These are phyloP conservation scores for Rhinoraja longicauda DNA, from an alignment of 2,797 vertebrate genomes.

Conservation along the genomic window DNA sequence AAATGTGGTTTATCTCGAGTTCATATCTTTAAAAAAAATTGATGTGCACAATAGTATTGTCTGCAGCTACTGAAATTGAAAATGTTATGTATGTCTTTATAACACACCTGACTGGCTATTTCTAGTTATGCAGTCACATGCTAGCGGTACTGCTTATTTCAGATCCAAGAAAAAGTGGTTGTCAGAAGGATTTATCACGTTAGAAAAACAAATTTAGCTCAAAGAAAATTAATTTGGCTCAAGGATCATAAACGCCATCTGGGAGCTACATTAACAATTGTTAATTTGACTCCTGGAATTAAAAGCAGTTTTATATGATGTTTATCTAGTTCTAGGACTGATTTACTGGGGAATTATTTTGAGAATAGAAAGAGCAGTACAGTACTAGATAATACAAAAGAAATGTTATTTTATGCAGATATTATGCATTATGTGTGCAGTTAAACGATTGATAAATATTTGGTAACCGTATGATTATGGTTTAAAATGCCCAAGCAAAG, in stretches of 20 bases:
- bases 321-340: neutral
- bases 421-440: neutral
- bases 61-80: neutral
- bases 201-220: slow-evolving; percentile 15
- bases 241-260: neutral
- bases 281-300: slow-evolving; percentile 20
- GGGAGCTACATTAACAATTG: neutral
- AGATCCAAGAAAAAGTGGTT: slow-evolving; percentile 2
- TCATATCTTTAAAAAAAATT: too few species aligned
- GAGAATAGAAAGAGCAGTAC: neutral
- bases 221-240: slow-evolving; percentile 28
- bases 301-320: neutral
- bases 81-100: neutral
- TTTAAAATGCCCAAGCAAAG: neutral
- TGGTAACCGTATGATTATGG: neutral
- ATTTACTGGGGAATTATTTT: neutral
- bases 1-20: too few species aligned
- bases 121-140: neutral
- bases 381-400: neutral
- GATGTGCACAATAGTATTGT: neutral
- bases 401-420: neutral
- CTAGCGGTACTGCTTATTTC: neutral
- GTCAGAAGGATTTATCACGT: slow-evolving; percentile 12
- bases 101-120: slow-evolving; percentile 1
- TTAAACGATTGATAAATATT: neutral